phyloP scores from a whole-genome alignment of 2,113 vertebrate species.

The Eptatretus burgeri region DNA sequence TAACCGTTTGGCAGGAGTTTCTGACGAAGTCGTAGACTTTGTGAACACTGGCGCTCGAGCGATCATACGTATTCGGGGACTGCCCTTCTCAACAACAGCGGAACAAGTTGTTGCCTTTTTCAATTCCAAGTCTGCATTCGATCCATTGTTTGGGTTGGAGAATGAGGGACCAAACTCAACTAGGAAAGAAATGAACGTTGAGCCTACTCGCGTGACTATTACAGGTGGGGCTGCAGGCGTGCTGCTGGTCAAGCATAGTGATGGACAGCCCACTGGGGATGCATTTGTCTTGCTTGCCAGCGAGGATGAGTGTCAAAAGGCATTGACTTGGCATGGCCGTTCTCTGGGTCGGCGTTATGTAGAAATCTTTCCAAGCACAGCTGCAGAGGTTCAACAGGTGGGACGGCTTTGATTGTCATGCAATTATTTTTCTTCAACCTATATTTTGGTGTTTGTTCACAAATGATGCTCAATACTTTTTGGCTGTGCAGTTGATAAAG shows the following conservation, averaged over 20 bases:
- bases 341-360: constrained; percentile 84
- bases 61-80: constrained; percentile 66
- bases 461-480: too few species aligned
- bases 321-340: constrained; percentile 76
- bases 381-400: constrained; percentile 86
- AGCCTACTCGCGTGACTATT: constrained; percentile 13
- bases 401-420: not conserved
- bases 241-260: constrained; percentile 78
- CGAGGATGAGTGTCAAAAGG: constrained; percentile 68
- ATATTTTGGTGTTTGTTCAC: not conserved
- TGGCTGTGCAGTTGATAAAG: too few species aligned
- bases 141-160: too few species aligned
- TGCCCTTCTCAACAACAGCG: constrained; percentile 53
- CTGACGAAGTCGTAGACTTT: constrained; percentile 80
- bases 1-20: constrained; percentile 29
- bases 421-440: not conserved
- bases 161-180: too few species aligned
- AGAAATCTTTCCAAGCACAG: constrained; percentile 75
- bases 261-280: constrained; percentile 69
- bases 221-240: constrained; percentile 54
- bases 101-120: constrained; percentile 59
- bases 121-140: constrained; percentile 32
- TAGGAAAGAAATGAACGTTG: too few species aligned
- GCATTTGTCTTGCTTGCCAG: constrained; percentile 84
- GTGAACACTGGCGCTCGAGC: constrained; percentile 76